Evolutionary conservation across 1,140 invertebrate genomes (phyloP), one percentile per base, ranked within the genome.

Genomic region (Cotesia glomerata): DNA sequence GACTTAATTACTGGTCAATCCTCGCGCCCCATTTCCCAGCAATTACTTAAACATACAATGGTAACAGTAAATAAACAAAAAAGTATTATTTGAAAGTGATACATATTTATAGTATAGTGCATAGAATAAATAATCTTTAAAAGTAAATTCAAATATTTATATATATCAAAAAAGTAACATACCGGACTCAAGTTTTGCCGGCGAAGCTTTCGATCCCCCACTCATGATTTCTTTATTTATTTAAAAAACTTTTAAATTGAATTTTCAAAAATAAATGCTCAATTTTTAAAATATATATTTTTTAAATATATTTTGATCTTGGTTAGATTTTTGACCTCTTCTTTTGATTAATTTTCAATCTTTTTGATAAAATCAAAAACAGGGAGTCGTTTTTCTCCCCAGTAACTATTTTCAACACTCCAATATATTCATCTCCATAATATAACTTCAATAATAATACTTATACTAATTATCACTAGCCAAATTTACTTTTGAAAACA

Each of bases 101-200:
- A 68, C n/a, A 54, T 9, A 68, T 34, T 54, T 35, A 51, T 32
- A 14, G 14, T 8, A 61, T 32, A 61, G 4, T 4, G 32, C 39
- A 45, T 7, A 9, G 11, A 64, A 54, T 63, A 14, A 56, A 61
- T 64, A 36, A 35, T 52, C 9, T 18, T n/a, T 56, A 36, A 45
- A 7, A 51, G 9, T 13, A 49, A 59, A 71, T 39, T 26, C 5
- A 52, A 64, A 1, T 35, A 63, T 5, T n/a, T 18, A 13, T 18
- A 73, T 45, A 67, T 56, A 75, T 63, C 63, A 64, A 36, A 36
- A 54, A 61, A 74, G 52, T 18, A 58, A 76, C 82, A 69, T 82
- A 83, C 82, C 82, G 74, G 79, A 69, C 59, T 83, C 74, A 49
- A 77, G 72, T 7, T 75, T 76, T 58, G 77, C 77, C 73, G 80